Conservation (phyloP, 2,113 vertebrate species). For the Oreocharis arfaki region DNA sequence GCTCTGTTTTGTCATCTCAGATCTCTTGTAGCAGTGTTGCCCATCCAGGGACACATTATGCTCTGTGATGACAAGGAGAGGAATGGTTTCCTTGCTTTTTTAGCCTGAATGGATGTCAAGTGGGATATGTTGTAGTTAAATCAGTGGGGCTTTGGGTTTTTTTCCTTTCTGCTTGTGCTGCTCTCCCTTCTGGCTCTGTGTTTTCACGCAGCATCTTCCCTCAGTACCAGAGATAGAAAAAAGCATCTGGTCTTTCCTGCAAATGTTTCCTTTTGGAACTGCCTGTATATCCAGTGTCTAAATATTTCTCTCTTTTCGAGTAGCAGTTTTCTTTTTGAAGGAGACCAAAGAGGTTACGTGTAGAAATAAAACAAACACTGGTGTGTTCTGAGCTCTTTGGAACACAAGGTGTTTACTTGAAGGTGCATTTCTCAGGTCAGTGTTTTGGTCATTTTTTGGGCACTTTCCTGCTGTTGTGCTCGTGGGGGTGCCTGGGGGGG, state of each 20-base stretch:
- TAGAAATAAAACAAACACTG: conserved; percentile 53
- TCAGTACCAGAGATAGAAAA: not conserved
- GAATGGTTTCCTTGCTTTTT: not conserved
- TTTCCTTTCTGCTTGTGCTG: not conserved
- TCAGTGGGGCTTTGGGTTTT: not conserved
- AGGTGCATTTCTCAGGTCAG: not conserved
- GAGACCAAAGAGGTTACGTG: conserved; percentile 40
- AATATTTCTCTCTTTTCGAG: conserved; percentile 54
- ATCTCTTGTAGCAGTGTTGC: rapidly evolving
- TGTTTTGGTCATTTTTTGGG: not conserved
- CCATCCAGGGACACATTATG: rapidly evolving
- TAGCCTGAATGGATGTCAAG: not conserved
- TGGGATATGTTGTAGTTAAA: not conserved
- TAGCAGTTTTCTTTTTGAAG: conserved; percentile 45
- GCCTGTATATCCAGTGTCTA: conserved; percentile 52
- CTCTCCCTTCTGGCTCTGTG: not conserved
- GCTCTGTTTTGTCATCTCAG: not conserved
- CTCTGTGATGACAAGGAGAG: rapidly evolving
- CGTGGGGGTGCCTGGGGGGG: not conserved
- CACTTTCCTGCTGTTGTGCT: not conserved
- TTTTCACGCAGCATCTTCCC: not conserved
- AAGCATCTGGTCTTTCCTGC: conserved; percentile 15
- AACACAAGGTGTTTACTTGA: not conserved
- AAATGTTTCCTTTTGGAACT: conserved; percentile 42
- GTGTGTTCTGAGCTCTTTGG: not conserved